phyloP scores from a whole-genome alignment of 2,113 vertebrate species.

The Myotis lucifugus region DNA sequence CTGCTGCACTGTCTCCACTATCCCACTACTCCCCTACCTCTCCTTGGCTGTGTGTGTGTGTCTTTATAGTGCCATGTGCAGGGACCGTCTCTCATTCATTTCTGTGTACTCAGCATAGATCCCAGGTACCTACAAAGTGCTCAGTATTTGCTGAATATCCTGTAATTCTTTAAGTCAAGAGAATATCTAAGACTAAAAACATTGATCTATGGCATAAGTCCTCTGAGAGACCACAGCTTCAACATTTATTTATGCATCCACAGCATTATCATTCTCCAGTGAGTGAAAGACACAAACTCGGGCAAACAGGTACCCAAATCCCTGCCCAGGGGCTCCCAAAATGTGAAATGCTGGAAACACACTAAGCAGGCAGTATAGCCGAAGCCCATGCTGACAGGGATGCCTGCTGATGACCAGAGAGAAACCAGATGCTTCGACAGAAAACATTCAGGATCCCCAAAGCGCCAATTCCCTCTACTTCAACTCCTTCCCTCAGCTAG shows the following conservation, averaged over 20 bases:
- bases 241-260: not conserved
- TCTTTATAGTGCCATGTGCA: not conserved
- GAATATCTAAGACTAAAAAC: not conserved
- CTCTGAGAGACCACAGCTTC: not conserved
- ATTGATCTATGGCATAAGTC: not conserved
- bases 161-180: slow-evolving; percentile 10
- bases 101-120: not conserved
- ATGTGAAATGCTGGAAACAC: not conserved
- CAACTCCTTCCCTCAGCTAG: not conserved
- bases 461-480: not conserved
- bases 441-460: not conserved
- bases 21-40: not conserved
- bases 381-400: not conserved
- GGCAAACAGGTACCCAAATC: not conserved
- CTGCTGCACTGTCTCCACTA: not conserved
- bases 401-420: not conserved
- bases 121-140: not conserved
- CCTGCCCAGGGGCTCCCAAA: not conserved
- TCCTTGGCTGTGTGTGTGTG: not conserved
- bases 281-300: not conserved
- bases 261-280: not conserved
- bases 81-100: not conserved
- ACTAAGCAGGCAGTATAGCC: not conserved
- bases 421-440: not conserved
- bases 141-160: not conserved